These are phyloP conservation scores for Hyaena hyaena DNA, from an alignment of 2,113 vertebrate genomes.

Conservation along the genomic window DNA sequence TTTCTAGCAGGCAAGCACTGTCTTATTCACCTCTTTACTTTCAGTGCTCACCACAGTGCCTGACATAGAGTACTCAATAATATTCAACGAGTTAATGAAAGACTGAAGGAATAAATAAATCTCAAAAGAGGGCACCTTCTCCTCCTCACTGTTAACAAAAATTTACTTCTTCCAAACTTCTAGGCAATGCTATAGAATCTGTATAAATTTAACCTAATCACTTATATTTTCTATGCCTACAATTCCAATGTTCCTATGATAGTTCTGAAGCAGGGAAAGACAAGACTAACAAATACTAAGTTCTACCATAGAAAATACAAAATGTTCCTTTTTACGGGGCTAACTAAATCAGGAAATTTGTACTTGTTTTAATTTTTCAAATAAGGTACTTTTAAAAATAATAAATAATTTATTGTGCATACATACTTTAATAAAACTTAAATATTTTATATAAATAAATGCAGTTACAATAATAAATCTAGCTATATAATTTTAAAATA, in stretches of 20 bases:
- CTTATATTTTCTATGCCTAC: constrained; percentile 36
- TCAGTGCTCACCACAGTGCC: not conserved
- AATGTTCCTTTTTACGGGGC: constrained; percentile 19
- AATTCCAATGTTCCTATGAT: not conserved
- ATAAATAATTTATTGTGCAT: not conserved
- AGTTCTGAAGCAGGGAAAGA: constrained; percentile 28
- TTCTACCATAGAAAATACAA: constrained; percentile 3
- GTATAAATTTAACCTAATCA: constrained; percentile 21
- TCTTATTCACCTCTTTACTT: not conserved
- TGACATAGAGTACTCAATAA: not conserved
- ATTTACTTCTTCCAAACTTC: constrained; percentile 7
- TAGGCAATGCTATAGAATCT: not conserved
- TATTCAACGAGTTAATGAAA: not conserved
- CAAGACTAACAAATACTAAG: not conserved
- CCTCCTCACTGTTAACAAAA: constrained; percentile 20
- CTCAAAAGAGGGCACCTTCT: not conserved
- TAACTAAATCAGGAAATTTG: constrained; percentile 25
- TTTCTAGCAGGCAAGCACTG: not conserved
- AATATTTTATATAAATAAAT: not conserved
- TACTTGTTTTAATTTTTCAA: constrained; percentile 32
- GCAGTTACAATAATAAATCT: not conserved
- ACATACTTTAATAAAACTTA: not conserved
- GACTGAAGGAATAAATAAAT: not conserved
- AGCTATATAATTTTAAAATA: not conserved
- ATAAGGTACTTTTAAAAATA: not conserved